Evolutionary conservation across 2,888 invertebrate species (phyloP).

Genomic region (Drosophila kuntzei): DNA sequence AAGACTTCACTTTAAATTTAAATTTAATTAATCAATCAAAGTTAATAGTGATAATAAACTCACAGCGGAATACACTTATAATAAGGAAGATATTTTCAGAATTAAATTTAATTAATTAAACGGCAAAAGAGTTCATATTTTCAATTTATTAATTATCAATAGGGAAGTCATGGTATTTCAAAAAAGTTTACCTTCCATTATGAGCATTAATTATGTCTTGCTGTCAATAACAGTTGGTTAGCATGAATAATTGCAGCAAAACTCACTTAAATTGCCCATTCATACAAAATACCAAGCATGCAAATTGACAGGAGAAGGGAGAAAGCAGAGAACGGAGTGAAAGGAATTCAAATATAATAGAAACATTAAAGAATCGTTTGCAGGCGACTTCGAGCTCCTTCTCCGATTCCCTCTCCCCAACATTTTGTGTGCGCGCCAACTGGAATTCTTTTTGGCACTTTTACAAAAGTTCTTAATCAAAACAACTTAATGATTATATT

Average conservation of each 20-base stretch:
- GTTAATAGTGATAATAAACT: no score
- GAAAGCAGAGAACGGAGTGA: conserved; percentile 9
- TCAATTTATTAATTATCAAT: background rate
- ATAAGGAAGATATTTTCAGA: no score
- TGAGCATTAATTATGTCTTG: conserved; percentile 14
- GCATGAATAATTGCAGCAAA: conserved; percentile 20
- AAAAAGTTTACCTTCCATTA: conserved; percentile 14
- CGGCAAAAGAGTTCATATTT: background rate
- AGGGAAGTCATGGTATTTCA: background rate
- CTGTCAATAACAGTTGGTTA: conserved; percentile 26
- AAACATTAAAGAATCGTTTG: conserved; percentile 54
- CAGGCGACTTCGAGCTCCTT: background rate
- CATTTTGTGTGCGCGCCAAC: conserved; percentile 2
- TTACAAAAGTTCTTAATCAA: conserved; percentile 77
- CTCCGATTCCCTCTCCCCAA: background rate
- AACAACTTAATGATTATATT: conserved; percentile 81
- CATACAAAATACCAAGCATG: conserved; percentile 4
- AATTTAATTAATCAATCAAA: no score
- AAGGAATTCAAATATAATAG: conserved; percentile 29
- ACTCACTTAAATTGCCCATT: conserved; percentile 23
- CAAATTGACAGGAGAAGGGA: conserved; percentile 6
- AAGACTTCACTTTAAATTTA: no score
- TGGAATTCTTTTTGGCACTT: conserved; percentile 63
- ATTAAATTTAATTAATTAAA: background rate
- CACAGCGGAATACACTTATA: no score